A percentile compares a stretch with the other conserved stretches of the same genome.
phyloP scores from a whole-genome alignment of 2,113 vertebrate genomes.

The Nansenia antarctica region DNA sequence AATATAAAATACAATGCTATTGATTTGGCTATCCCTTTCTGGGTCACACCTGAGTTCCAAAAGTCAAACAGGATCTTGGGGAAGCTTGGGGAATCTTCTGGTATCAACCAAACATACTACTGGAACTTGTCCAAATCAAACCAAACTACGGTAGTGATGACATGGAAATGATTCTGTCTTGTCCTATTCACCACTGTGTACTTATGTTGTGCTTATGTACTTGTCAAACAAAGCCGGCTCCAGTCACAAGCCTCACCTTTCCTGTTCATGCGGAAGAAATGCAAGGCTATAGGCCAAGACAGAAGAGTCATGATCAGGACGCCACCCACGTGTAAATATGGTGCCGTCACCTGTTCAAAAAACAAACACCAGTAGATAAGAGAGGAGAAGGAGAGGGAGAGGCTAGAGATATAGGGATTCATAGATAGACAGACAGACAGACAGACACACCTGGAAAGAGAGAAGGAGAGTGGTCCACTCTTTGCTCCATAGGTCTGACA shows the following conservation, averaged over 20 bases:
- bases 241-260: slow-evolving; percentile 63
- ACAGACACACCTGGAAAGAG: slow-evolving; percentile 82
- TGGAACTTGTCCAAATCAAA: too few species aligned
- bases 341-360: slow-evolving; percentile 77
- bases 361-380: not conserved
- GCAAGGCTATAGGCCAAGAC: slow-evolving; percentile 82
- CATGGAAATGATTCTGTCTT: too few species aligned
- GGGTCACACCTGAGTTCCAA: too few species aligned
- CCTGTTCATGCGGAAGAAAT: slow-evolving; percentile 78
- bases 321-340: slow-evolving; percentile 82
- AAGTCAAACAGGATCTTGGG: too few species aligned
- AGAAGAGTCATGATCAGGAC: slow-evolving; percentile 76
- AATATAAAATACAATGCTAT: not conserved
- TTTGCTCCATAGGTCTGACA: slow-evolving; percentile 76
- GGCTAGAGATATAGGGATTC: not conserved
- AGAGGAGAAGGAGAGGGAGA: not conserved
- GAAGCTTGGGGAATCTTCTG: too few species aligned
- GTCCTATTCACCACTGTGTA: not conserved
- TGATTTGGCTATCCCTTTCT: too few species aligned
- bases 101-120: too few species aligned
- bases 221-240: not conserved
- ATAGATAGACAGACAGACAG: not conserved
- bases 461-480: slow-evolving; percentile 79
- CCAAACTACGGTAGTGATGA: too few species aligned
- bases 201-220: not conserved